Evolutionary conservation across 2,113 vertebrate species (phyloP).

Genomic region (Dendropsophus ebraccatus): DNA sequence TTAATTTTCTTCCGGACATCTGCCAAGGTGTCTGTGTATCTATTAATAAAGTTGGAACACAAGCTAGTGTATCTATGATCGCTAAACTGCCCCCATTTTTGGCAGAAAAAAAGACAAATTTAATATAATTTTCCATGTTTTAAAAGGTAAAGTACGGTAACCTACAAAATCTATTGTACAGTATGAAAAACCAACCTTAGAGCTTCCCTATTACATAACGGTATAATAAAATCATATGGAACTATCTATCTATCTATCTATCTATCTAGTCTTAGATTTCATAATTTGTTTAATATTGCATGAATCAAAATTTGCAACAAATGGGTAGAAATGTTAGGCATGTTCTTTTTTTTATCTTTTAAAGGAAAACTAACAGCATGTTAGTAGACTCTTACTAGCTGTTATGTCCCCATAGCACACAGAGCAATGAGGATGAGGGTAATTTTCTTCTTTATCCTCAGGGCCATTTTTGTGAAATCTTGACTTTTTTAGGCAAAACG

Average conservation of each 20-base stretch:
- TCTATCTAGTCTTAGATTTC: neutral
- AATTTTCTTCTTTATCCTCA: too few relatives aligned
- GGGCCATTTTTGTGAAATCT: too few relatives aligned
- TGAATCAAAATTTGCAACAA: too few relatives aligned
- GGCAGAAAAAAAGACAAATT: neutral
- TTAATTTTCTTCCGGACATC: constrained; percentile 36
- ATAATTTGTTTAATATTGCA: too few relatives aligned
- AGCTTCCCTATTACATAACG: neutral
- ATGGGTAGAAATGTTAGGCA: too few relatives aligned
- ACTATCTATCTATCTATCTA: neutral
- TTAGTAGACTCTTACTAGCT: too few relatives aligned
- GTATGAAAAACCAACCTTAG: neutral
- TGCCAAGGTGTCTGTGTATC: constrained; percentile 31
- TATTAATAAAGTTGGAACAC: constrained; percentile 32
- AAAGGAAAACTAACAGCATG: too few relatives aligned
- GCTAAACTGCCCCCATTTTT: neutral
- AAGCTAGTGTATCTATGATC: neutral
- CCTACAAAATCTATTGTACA: neutral
- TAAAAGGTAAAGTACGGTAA: neutral
- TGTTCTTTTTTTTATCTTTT: too few relatives aligned
- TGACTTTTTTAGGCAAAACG: too few relatives aligned
- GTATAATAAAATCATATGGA: too few relatives aligned
- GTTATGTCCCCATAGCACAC: too few relatives aligned
- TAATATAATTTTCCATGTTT: neutral
- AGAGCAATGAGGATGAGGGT: too few relatives aligned